These are phyloP conservation scores for Patella depressa DNA, from an alignment of 2,888 invertebrate species.

Conservation along the genomic window DNA sequence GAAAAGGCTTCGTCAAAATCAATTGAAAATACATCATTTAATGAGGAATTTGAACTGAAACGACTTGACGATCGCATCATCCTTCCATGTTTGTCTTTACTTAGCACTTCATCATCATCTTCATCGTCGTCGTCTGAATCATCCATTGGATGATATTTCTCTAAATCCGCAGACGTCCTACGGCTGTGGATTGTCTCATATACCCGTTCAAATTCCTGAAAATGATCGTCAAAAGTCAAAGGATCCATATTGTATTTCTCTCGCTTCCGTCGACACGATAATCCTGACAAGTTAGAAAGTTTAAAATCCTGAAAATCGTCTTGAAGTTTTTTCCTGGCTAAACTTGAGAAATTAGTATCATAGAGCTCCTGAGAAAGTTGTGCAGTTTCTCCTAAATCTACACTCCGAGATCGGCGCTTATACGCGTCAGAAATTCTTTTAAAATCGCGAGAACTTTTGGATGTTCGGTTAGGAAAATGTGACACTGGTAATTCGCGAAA, in stretches of 20 bases:
- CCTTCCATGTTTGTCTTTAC: conserved; percentile 8
- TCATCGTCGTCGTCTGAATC: conserved; percentile 17
- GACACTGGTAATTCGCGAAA: not conserved
- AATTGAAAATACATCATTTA: conserved; percentile 11
- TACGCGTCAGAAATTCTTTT: not conserved
- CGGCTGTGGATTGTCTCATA: conserved; percentile 61
- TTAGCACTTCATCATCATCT: not conserved
- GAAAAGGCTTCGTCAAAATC: conserved; percentile 53
- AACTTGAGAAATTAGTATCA: not conserved
- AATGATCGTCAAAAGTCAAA: conserved; percentile 62
- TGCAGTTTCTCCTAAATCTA: not conserved
- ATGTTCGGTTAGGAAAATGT: not conserved
- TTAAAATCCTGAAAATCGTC: conserved; percentile 4
- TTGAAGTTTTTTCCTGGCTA: not conserved
- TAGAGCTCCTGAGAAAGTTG: not conserved
- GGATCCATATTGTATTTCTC: conserved; percentile 52
- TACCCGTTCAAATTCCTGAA: conserved; percentile 64
- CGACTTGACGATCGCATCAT: conserved; percentile 4
- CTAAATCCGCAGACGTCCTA: conserved; percentile 34
- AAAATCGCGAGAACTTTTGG: not conserved
- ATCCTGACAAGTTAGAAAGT: not conserved
- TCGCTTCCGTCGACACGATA: not conserved
- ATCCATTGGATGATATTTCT: not conserved
- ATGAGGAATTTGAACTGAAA: conserved; percentile 14
- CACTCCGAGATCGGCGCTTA: not conserved